Evolutionary conservation across 2,113 vertebrate species (phyloP), one percentile per base, ranked within the genome.

Genomic region (Sterrhoptilus dennistouni): DNA sequence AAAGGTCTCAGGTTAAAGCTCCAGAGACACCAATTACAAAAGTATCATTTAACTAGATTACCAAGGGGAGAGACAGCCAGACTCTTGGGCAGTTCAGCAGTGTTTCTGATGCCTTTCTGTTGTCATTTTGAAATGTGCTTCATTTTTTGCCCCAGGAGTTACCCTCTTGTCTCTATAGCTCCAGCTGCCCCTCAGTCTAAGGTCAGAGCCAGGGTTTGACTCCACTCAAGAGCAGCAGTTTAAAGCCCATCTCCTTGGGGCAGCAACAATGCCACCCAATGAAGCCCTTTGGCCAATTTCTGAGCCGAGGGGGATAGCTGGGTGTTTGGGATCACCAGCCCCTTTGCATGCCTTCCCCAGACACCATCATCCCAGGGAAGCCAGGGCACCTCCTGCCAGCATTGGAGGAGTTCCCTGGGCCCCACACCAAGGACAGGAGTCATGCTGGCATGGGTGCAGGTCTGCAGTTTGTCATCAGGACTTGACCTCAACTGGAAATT

Each of bases 341-440:
- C 40, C 25, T 42, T 17, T 52, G 35, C 3, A 2, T 16, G 8
- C 27, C 18, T 44, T 56, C 21, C 56, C 7, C 64, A 80, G n/a
- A 18, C 42, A 45, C 20, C n/a, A 29, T 9, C 63, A 87, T 29
- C 57, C 59, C 69, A 56, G n/a, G 69, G 23, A 68, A 24, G 3
- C 7, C 19, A 9, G 38, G 61, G n/a, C 56, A 63, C 25, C 35
- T 64, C 53, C 56, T 65, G 47, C 27, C 53, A 40, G 45, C 3
- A 1, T 6, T 0, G 0, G 12, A 63, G 35, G 25, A 75, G 72
- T 27, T 9, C 13, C 28, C 9, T 7, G 33, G 16, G 20, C 25
- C 15, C 18, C 17, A 18, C 6, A 1, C 11, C 3, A 3, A n/a
- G 77, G 57, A 66, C 69, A 70, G 47, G 65, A 49, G n/a, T 18